Percentiles rank a stretch among this genome's conserved stretches.
These are phyloP conservation scores for Heterodera schachtii DNA, from an alignment of 1,140 invertebrate genomes.

Conservation along the genomic window DNA sequence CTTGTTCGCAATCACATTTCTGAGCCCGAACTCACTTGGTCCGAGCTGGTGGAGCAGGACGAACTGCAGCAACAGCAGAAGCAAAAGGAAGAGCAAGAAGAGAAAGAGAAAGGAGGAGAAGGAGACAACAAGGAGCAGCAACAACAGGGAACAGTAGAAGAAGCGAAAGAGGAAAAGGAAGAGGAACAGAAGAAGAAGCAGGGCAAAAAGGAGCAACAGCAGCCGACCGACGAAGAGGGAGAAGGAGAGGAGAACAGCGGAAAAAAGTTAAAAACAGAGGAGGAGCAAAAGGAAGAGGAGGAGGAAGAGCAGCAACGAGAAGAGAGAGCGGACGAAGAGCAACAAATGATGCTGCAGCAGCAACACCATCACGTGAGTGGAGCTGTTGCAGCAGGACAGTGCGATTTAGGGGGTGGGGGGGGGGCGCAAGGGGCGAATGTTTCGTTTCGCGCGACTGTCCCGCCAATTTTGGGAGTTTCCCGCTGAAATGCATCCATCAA, in stretches of 20 bases:
- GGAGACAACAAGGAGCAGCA: not conserved
- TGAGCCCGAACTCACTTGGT: conserved; percentile 19
- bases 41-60: conserved; percentile 12
- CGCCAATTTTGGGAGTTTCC: no score
- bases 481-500: no score
- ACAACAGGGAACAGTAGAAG: not conserved
- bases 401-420: no score
- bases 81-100: not conserved
- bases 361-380: not conserved
- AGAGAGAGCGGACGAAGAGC: not conserved
- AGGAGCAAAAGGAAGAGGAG: no score
- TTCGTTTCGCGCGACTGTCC: no score
- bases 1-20: conserved; percentile 21
- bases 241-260: no score
- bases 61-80: not conserved
- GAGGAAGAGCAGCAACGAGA: no score
- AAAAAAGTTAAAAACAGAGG: not conserved
- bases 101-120: conserved; percentile 18
- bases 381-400: no score
- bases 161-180: conserved; percentile 13
- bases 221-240: no score
- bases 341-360: not conserved
- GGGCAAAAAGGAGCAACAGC: not conserved
- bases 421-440: no score
- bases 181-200: not conserved